These are phyloP conservation scores for Labia minor DNA, from an alignment of 2,888 invertebrate genomes.

Conservation along the genomic window DNA sequence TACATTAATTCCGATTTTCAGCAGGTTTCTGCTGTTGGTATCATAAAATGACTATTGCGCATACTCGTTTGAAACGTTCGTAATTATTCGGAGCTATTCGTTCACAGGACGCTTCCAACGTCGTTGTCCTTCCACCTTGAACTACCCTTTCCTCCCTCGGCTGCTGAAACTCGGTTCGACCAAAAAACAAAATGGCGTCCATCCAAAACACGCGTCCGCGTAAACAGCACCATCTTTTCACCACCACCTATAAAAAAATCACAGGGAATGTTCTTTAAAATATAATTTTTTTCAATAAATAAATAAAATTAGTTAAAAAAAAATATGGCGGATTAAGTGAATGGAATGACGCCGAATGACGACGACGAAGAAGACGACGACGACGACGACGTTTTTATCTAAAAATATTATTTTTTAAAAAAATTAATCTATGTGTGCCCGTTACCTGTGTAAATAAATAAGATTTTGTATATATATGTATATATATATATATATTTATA, in stretches of 20 bases:
- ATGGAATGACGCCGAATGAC: slow-evolving; percentile 5
- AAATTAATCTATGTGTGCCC: not conserved
- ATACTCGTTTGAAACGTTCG: not conserved
- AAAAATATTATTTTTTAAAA: slow-evolving; percentile 13
- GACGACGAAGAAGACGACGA: not conserved
- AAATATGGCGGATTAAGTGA: not conserved
- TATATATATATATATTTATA: not conserved
- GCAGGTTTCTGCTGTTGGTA: no score
- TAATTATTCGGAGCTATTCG: not conserved
- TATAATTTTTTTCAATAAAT: not conserved
- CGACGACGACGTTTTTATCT: not conserved
- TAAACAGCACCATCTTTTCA: not conserved
- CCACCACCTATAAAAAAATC: not conserved
- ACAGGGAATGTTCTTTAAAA: not conserved
- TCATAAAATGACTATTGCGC: not conserved
- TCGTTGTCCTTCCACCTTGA: not conserved
- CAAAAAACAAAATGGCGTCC: not conserved
- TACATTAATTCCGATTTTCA: no score
- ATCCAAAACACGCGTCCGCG: not conserved
- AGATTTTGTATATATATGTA: not conserved
- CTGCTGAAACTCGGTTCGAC: not conserved
- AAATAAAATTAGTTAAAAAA: not conserved
- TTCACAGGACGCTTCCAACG: not conserved
- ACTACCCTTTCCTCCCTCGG: slow-evolving; percentile 3
- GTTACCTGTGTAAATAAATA: not conserved